Evolutionary conservation across 2,888 invertebrate species (phyloP), one percentile per base, ranked within the genome.

Genomic region (Spicauda simplicius): DNA sequence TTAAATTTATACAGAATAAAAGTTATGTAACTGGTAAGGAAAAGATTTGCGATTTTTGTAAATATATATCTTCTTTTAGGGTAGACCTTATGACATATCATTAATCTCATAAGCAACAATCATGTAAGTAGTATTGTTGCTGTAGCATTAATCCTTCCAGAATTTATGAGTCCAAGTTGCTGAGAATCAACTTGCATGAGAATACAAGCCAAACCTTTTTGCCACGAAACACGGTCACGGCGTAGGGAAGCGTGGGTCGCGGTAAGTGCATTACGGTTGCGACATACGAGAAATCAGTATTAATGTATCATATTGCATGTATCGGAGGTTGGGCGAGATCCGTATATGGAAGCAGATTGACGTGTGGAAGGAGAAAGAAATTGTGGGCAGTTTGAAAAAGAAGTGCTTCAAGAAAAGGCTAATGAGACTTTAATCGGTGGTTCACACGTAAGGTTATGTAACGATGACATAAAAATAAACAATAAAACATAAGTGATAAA

Each of bases 221-320:
- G 60, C 48, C 11, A 11, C 11, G 50, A 68, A 69, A 68, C 63
- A 62, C 68, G 62, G 68, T 69, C 64, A 69, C 56, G 53, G 58
- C 18, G 55, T 8, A 30, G 41, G 63, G 55, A 67, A 70, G 64
- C 70, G 68, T 66, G 68, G 65, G 67, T 65, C 64, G 25, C 25
- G 25, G 55, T 69, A 58, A 69, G 69, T 69, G 64, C 68, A 68
- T 25, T 60, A 60, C 65, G 25, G 67, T 72, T 71, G 68, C 67
- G 59, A 71, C 69, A 71, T 66, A 25, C 65, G 68, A 72, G 69
- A 72, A 69, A 69, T 69, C 68, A 68, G 68, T 70, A 64, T 66
- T 74, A 77, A 76, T 76, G 74, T 74, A 77, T 79, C 77, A 75
- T 80, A 75, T 78, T 81, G 74, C 78, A 82, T 82, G 75, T 76